A percentile compares a stretch with the other conserved stretches of the same genome.
phyloP scores from a whole-genome alignment of 2,113 vertebrate genomes.

The Bagarius yarrelli region DNA sequence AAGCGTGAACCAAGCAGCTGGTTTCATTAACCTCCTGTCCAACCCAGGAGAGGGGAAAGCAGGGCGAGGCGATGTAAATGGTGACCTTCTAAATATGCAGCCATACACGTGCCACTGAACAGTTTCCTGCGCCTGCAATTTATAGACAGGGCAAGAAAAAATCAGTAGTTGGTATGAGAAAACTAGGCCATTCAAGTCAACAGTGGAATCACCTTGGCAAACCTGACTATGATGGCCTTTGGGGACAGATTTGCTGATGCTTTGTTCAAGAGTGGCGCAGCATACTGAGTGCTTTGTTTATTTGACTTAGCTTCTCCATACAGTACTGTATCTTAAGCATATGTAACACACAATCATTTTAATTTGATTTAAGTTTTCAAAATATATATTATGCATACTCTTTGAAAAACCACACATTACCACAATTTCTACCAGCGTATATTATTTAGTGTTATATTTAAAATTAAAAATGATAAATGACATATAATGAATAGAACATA shows the following conservation, averaged over 20 bases:
- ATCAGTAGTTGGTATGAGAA: conserved; percentile 40
- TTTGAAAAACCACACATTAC: background rate
- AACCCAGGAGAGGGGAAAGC: conserved; percentile 60
- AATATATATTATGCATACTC: background rate
- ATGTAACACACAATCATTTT: background rate
- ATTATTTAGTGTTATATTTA: no score
- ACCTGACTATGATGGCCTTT: conserved; percentile 32
- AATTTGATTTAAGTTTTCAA: background rate
- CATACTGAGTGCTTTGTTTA: background rate
- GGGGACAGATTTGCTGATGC: conserved; percentile 32
- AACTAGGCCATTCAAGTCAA: conserved; percentile 50
- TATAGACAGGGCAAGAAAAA: conserved; percentile 44
- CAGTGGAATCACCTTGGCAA: conserved; percentile 43
- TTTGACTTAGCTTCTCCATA: background rate
- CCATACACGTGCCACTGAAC: conserved; percentile 54
- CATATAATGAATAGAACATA: no score
- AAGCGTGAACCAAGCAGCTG: conserved; percentile 72
- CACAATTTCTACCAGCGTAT: background rate
- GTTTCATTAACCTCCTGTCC: conserved; percentile 78
- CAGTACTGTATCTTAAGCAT: background rate
- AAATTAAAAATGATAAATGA: no score
- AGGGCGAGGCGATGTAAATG: conserved; percentile 60
- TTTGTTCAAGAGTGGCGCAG: background rate
- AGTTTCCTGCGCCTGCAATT: conserved; percentile 45
- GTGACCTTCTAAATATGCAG: conserved; percentile 69